A percentile compares a stretch with the other conserved stretches of the same genome.
Evolutionary conservation across 1,140 invertebrate species (phyloP).

Genomic region (Ruditapes philippinarum): DNA sequence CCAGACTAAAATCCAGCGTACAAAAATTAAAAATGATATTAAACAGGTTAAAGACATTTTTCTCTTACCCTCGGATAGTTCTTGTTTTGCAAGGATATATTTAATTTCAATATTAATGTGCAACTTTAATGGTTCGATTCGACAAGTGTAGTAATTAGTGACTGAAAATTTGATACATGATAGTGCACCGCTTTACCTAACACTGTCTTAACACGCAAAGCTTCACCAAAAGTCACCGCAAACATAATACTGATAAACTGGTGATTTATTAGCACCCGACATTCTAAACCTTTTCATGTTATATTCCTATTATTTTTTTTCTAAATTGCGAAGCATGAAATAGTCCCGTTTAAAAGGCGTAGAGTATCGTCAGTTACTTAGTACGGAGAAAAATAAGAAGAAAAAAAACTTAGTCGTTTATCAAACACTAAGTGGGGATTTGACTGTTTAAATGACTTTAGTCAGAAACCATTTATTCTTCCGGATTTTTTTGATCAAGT

Average conservation of each 20-base stretch:
- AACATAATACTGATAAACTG: slow-evolving; percentile 2
- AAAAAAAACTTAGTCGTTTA: not conserved
- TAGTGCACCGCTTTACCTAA: slow-evolving; percentile 16
- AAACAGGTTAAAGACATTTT: not conserved
- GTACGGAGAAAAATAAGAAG: not conserved
- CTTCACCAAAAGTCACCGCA: slow-evolving; percentile 17
- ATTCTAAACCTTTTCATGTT: slow-evolving; percentile 24
- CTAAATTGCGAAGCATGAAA: slow-evolving; percentile 30
- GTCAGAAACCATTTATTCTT: not conserved
- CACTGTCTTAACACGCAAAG: slow-evolving; percentile 4
- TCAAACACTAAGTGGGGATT: not conserved
- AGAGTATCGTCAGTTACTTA: slow-evolving; percentile 8
- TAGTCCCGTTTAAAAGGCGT: slow-evolving; percentile 9
- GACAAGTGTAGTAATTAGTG: slow-evolving; percentile 4
- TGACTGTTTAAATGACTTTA: not conserved
- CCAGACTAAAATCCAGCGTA: not conserved
- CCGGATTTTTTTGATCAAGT: not conserved
- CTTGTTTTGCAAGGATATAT: not conserved
- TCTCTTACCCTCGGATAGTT: not conserved
- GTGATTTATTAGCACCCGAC: slow-evolving; percentile 42
- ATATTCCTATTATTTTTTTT: slow-evolving; percentile 16
- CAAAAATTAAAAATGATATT: slow-evolving; percentile 2
- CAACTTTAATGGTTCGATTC: not conserved
- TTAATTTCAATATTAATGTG: slow-evolving; percentile 19
- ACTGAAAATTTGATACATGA: not conserved